Base-by-base conservation (phyloP, 2,888 invertebrate genomes). In the Zaprionus bogoriensis region DNA sequence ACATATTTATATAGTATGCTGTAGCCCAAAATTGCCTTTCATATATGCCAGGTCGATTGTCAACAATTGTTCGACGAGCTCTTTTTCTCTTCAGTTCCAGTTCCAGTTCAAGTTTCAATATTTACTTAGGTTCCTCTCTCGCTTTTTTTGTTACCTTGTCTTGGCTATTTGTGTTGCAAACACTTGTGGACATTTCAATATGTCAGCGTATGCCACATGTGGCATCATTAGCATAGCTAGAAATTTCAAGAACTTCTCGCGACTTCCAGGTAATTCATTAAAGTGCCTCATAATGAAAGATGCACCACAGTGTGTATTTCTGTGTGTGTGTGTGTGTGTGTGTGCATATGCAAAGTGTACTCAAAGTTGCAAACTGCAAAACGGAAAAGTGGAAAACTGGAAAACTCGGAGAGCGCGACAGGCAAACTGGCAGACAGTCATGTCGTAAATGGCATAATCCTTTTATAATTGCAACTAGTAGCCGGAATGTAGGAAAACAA, bases 401-500 rank as follows among this genome's bases (percentile, higher is more conserved):
- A 27, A 27, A 27, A 9, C 10, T 27, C 14, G 6, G 28, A 10
- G 10, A 30, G n/a, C n/a, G n/a, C n/a, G n/a, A n/a, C n/a, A n/a
- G n/a, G n/a, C n/a, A n/a, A n/a, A n/a, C n/a, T n/a, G n/a, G n/a
- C 28, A 20, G 38, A 6, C 36, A 46, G 51, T 25, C 51, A 32
- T 62, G 67, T 63, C 74, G 63, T 58, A 59, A 57, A 73, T 78
- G 77, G 52, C 69, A 74, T 68, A 86, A 82, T 87, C 78, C 82
- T 81, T 82, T 82, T 82, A 87, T 87, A 87, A 87, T 84, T 81
- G 75, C 85, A 69, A 58, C 71, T 58, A 80, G 84, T 77, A 77
- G 81, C 84, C 17, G 62, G 74, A 83, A 86, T 62, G 27, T 62
- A 59, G 66, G 51, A 74, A 65, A 83, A 82, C 81, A 82, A 82